phyloP scores from a whole-genome alignment of 2,113 vertebrate genomes.

The Aix galericulata region DNA sequence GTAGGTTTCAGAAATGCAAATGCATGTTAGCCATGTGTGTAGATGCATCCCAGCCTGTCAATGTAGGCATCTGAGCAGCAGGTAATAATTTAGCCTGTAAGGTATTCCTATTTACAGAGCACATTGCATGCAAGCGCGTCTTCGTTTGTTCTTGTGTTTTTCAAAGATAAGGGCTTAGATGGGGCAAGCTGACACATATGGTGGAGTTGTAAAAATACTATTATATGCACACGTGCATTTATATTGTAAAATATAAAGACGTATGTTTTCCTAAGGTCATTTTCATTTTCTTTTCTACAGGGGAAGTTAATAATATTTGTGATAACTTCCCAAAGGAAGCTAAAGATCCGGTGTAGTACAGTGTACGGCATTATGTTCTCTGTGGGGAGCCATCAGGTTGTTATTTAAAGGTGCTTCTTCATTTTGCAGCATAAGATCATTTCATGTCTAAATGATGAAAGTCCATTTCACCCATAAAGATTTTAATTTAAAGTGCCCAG shows the following conservation, averaged over 20 bases:
- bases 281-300: background rate
- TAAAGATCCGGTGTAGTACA: background rate
- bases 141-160: background rate
- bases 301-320: constrained; percentile 39
- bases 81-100: background rate
- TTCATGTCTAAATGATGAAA: constrained; percentile 68
- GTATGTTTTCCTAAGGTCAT: background rate
- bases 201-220: background rate
- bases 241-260: background rate
- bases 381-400: constrained; percentile 60
- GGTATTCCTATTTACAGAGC: background rate
- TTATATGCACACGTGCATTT: background rate
- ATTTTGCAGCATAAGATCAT: constrained; percentile 73
- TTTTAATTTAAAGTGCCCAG: constrained; percentile 72
- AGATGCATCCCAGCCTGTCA: background rate
- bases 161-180: background rate
- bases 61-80: background rate
- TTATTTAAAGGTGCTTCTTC: constrained; percentile 73
- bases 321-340: constrained; percentile 26
- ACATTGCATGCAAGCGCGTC: rapidly evolving
- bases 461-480: constrained; percentile 62
- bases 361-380: constrained; percentile 48
- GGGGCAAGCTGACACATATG: background rate
- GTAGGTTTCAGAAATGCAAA: background rate
- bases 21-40: background rate